phyloP scores from a whole-genome alignment of 1,140 invertebrate genomes.

The Sinella curviseta region DNA sequence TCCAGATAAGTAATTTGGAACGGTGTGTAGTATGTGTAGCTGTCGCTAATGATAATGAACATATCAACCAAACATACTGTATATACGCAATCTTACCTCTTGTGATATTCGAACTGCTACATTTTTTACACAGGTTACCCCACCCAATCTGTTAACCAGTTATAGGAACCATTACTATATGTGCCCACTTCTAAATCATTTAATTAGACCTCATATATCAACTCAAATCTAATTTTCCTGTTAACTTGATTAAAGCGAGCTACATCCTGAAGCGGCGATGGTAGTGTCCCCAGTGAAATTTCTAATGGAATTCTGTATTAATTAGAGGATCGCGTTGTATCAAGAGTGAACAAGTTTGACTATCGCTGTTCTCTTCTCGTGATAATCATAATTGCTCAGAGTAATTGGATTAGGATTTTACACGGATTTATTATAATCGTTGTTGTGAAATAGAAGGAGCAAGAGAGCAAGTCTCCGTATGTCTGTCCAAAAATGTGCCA shows the following conservation, averaged over 20 bases:
- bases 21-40: no score
- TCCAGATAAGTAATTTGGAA: no score
- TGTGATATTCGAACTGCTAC: no score
- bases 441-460: no score
- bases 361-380: not conserved
- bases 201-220: constrained; percentile 17
- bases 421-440: constrained; percentile 20
- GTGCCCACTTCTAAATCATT: not conserved
- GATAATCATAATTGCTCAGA: not conserved
- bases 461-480: no score
- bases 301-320: not conserved
- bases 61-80: no score
- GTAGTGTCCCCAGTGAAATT: constrained; percentile 3
- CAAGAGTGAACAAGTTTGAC: not conserved
- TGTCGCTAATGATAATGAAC: no score
- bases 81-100: no score
- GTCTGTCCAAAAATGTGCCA: no score
- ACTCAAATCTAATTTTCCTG: constrained; percentile 5
- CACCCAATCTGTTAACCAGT: no score
- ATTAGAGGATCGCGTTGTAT: not conserved
- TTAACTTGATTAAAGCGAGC: constrained; percentile 10
- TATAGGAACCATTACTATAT: not conserved
- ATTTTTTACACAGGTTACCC: no score
- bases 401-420: constrained; percentile 14
- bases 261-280: not conserved